Evolutionary conservation across 2,797 vertebrate genomes (phyloP).

Genomic region (Sebastes vulpes): DNA sequence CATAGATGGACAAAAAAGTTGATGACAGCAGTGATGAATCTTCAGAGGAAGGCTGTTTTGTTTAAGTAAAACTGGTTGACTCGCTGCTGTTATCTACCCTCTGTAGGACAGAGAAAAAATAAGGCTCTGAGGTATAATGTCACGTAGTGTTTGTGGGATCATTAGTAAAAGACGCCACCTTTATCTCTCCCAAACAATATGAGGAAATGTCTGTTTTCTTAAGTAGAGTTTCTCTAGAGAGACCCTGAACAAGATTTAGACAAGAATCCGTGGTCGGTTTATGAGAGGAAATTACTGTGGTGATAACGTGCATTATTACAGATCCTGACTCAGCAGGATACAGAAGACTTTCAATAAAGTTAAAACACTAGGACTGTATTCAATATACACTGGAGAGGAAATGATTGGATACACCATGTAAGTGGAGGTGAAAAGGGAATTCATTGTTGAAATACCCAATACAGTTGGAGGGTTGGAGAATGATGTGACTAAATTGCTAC

Average conservation of each 20-base stretch:
- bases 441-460: conserved; percentile 4
- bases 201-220: not conserved
- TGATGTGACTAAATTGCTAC: conserved; percentile 26
- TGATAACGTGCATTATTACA: not conserved
- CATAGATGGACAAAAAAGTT: conserved; percentile 51
- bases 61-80: conserved; percentile 41
- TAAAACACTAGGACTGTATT: conserved; percentile 10
- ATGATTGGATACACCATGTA: conserved; percentile 10
- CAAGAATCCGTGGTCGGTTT: not conserved
- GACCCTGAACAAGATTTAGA: not conserved
- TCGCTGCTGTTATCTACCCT: conserved; percentile 24
- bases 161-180: conserved; percentile 3
- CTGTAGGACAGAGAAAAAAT: conserved; percentile 12
- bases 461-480: conserved; percentile 1
- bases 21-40: conserved; percentile 61
- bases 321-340: not conserved
- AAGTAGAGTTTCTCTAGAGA: not conserved
- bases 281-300: conserved; percentile 12
- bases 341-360: not conserved
- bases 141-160: conserved; percentile 19
- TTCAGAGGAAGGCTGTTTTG: conserved; percentile 36
- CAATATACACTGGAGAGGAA: conserved; percentile 1
- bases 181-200: conserved; percentile 25
- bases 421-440: conserved; percentile 15
- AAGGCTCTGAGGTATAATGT: conserved; percentile 10